Evolutionary conservation across 2,888 invertebrate species (phyloP), one percentile per base, ranked within the genome.

Genomic region (Drosophila algonquin): DNA sequence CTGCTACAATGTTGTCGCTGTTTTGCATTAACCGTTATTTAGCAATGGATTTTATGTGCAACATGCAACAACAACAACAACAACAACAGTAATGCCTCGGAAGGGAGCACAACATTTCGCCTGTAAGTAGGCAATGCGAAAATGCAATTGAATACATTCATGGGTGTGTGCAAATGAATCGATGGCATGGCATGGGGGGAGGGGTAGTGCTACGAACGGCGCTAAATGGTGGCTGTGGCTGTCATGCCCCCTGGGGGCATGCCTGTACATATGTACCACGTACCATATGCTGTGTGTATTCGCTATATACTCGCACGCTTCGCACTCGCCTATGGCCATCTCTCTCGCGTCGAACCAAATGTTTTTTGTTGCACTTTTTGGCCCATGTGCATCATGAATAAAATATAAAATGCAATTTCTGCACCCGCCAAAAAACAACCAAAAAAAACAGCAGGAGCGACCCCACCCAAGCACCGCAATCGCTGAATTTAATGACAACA

Each of bases 331-430:
- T 2, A 46, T 2, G 9, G 14, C 51, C 35, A 48, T 45, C 45
- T 30, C 52, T 52, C 16, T 59, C 50, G 21, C 7, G 3, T 10
- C 48, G 35, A n/a, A n/a, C 40, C 40, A n/a, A 40, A 40, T 40
- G 40, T 40, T 40, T 40, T 45, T 47, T 56, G 35, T 56, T 56
- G 18, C 27, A 40, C 27, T 67, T 57, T 71, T 57, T 56, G 44
- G 14, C 68, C 40, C 40, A 40, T 40, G 40, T 40, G 12, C 47
- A 61, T 35, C 67, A 62, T 63, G 63, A 73, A 85, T 89, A 81
- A 89, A 85, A 87, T 89, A 89, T 89, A 76, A 79, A 85, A 78
- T 78, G 79, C 69, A 87, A 79, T 85, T 89, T 76, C 61, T 59
- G 68, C 53, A 8, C 53, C 21, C 46, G 40, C 14, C 40, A n/a